Base-by-base conservation (phyloP, 1,140 invertebrate genomes). In the Stegodyphus mimosarum region DNA sequence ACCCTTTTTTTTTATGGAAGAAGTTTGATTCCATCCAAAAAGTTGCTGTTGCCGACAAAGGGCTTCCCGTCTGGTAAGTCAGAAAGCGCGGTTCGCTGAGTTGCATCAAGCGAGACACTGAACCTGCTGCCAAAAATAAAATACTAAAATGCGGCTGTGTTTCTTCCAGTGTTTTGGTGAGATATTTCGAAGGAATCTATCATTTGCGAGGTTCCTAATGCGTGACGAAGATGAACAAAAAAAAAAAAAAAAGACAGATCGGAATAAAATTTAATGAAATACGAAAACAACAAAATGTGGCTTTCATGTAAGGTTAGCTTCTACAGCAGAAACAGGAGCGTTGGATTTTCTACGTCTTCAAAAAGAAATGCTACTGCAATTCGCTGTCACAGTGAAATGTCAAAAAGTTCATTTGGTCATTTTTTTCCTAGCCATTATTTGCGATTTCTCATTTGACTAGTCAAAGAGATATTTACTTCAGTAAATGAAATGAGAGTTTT, bases 251-350 rank as follows among this genome's bases (percentile, higher is more conserved):
- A 74, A 74, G 55, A 9, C 13, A 10, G 52, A 74, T 53, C 33
- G 53, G n/a, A 33, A 60, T 60, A 55, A 15, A 73, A 74, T 60
- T 74, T 74, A 74, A 74, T 74, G 72, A 74, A 74, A 18, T 51
- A 5, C 51, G 50, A 53, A 73, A 73, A 73, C n/a, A n/a, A 60
- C 9, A 33, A 33, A 33, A 33, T 33, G 33, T 33, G 33, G 33
- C 33, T 33, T 33, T 33, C 33, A 33, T 33, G 33, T 33, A 33
- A 33, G 1, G 33, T 33, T 33, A 33, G 33, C 33, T 33, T 33
- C 33, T 33, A 33, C 1, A 33, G 33, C 3, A 33, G 33, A 33
- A 3, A 33, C 33, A 33, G 33, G 33, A 33, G 33, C 33, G 33
- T 33, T 33, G 33, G 33, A 33, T 33, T 33, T 33, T 3, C 33